Percentiles rank a stretch among this genome's conserved stretches.
These are phyloP conservation scores for Gari tellinella DNA, from an alignment of 2,888 invertebrate genomes.

Conservation along the genomic window DNA sequence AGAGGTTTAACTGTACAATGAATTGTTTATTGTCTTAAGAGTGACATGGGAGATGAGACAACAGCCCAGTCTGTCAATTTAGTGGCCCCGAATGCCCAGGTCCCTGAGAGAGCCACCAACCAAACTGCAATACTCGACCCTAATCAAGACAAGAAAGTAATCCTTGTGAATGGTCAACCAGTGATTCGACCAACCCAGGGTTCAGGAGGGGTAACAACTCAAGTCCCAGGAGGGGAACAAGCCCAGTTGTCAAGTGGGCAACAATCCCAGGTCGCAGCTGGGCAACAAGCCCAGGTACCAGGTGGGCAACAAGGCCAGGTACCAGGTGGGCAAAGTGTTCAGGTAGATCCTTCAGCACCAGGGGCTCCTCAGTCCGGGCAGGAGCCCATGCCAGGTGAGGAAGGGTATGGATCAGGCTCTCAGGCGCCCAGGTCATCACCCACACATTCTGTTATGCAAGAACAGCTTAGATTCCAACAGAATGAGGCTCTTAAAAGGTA, in stretches of 20 bases:
- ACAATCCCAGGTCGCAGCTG: constrained; percentile 20
- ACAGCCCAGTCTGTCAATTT: constrained; percentile 23
- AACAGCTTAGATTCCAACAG: constrained; percentile 68
- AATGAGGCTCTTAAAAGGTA: constrained; percentile 86
- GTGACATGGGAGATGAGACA: constrained; percentile 37
- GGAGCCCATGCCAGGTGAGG: background rate
- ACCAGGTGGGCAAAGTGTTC: constrained; percentile 37
- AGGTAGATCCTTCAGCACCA: constrained; percentile 32
- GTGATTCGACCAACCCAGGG: constrained; percentile 41
- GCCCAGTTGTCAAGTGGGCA: constrained; percentile 19
- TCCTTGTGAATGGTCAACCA: constrained; percentile 57
- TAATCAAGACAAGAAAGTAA: constrained; percentile 55
- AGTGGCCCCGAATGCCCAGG: constrained; percentile 33
- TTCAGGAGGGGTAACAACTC: no score
- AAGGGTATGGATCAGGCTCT: constrained; percentile 30
- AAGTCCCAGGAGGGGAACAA: no score
- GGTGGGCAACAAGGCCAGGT: constrained; percentile 12
- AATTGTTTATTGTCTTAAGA: no score
- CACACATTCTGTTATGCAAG: constrained; percentile 63
- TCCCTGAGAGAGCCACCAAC: constrained; percentile 29
- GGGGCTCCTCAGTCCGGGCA: background rate
- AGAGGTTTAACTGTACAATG: no score
- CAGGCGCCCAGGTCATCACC: constrained; percentile 67
- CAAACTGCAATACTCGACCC: constrained; percentile 39
- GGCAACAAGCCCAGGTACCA: no score